Base-by-base conservation (phyloP, 1,140 invertebrate species). In the Drosophila gunungcola region DNA sequence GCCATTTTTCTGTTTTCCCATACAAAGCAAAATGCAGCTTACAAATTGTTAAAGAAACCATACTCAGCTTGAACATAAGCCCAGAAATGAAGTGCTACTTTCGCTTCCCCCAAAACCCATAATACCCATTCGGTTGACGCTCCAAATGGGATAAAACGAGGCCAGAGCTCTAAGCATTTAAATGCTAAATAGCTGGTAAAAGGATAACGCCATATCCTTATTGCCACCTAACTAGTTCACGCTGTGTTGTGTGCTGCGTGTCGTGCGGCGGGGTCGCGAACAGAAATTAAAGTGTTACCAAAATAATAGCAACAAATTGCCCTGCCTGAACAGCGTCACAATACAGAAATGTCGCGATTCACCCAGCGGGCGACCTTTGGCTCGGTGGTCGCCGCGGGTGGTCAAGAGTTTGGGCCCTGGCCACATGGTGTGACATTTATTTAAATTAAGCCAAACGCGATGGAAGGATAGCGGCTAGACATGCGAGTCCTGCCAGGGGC, bases 131-230 rank as follows among this genome's bases (percentile, higher is more conserved):
- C 12, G 12, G 12, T 48, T 48, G 25, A 29, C 25, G 12, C 11
- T 56, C 38, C 27, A 9, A 46, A 36, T 29, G 46, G 51, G 21
- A 42, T 13, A 34, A 34, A 77, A 86, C 29, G 75, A 46, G 53
- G 80, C 64, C 68, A 64, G 69, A 77, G 77, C 80, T 73, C 68
- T 68, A 74, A 78, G 63, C 80, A 88, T 89, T 84, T 88, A 89
- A 89, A 88, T 88, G 84, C 84, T 88, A 88, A 88, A 88, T 78
- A 88, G 84, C 84, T 88, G 80, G 84, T 84, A 89, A 89, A 88
- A 84, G 84, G 84, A 89, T 84, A 89, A 89, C 75, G 84, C 70
- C 64, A 83, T 79, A 86, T 82, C 79, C 83, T 79, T 82, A 86
- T 81, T 85, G 81, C 81, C 78, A 60, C 56, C 73, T 69, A 86